Base-by-base conservation (phyloP, 2,888 invertebrate genomes). In the Allophyes oxyacanthae region DNA sequence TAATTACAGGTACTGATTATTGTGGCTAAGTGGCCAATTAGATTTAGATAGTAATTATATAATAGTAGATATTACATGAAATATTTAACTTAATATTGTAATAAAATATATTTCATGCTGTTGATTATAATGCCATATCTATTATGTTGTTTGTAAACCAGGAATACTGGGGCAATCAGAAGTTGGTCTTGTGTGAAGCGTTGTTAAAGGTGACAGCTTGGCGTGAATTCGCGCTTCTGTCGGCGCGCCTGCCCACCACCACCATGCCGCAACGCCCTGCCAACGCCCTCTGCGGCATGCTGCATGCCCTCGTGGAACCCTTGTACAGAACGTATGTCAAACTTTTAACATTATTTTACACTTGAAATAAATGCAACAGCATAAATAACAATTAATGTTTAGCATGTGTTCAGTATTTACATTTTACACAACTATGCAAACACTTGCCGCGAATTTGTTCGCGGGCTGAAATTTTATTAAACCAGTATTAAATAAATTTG, bases 131-230 rank as follows among this genome's bases (percentile, higher is more conserved):
- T 20, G 20, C 20, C 20, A n/a, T 20, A 20, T 10, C 10, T 10
- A 32, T 45, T 26, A n/a, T 34, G 25, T 11, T 43, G 11, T 66
- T 10, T 65, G 30, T 63, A 57, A 43, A 46, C 11, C 52, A 94
- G 93, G 94, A 94, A 54, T 94, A 95, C 76, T 91, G 94, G 83
- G 92, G 88, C 46, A 99, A 99, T 93, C 99, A 99, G 89, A 99
- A 99, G 91, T 96, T 99, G 77, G 98, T 98, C 25, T 94, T 99
- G 20, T 97, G 98, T 78, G 98, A 98, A 85, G 98, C 99, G 0
- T 90, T 99, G 43, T 86, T 99, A 7, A 95, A 96, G 66, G 96
- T 98, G 69, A 99, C 98, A 0, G 98, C 98, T 76, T 99, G 99
- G 99, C 95, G 96, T 13, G 97, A 97, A 80, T 98, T 98, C 2